Percentiles rank a stretch among this genome's conserved stretches.
phyloP scores from a whole-genome alignment of 2,888 invertebrate genomes.

The Thereva unica region DNA sequence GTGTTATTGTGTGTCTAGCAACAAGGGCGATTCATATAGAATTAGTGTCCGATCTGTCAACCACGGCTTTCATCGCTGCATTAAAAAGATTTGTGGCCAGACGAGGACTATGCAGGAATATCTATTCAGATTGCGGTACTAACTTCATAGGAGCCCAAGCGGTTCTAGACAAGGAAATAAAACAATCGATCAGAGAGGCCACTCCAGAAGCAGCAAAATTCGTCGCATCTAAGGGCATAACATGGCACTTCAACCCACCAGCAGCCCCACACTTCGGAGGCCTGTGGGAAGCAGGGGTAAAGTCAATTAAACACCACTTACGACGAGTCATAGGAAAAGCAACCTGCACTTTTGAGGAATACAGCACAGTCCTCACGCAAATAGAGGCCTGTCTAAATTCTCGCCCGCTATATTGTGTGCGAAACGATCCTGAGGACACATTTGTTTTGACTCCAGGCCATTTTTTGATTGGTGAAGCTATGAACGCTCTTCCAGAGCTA shows the following conservation, averaged over 20 bases:
- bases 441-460: too few species aligned
- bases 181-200: background rate
- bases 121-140: background rate
- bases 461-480: too few species aligned
- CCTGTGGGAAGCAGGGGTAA: too few species aligned
- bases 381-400: constrained; percentile 44
- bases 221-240: background rate
- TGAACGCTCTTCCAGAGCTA: constrained; percentile 33
- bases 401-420: too few species aligned
- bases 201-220: background rate
- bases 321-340: constrained; percentile 41
- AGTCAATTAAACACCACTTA: background rate
- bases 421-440: too few species aligned
- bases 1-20: background rate
- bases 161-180: too few species aligned
- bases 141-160: too few species aligned
- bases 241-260: background rate
- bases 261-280: too few species aligned
- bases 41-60: background rate
- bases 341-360: constrained; percentile 45
- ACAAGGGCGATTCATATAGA: constrained; percentile 2
- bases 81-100: background rate
- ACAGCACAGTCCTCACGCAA: constrained; percentile 44
- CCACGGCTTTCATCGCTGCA: background rate
- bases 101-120: background rate